Evolutionary conservation across 2,797 vertebrate species (phyloP).

Genomic region (Dendrocincla fuliginosa): DNA sequence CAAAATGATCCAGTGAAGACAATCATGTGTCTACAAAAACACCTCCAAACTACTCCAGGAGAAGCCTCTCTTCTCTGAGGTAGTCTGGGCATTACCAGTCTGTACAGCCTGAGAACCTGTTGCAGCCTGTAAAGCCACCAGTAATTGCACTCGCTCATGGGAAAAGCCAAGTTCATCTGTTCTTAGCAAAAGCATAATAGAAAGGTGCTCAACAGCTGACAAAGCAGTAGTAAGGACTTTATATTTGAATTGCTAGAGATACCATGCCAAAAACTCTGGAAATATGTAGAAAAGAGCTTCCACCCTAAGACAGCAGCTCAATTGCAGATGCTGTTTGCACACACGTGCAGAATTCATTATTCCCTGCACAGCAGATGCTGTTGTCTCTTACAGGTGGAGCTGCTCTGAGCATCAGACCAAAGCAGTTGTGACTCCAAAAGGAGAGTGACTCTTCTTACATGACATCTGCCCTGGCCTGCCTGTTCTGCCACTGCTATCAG

Average conservation of each 20-base stretch:
- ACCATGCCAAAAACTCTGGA: neutral
- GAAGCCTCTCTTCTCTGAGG: neutral
- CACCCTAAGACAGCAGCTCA: neutral
- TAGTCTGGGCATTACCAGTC: neutral
- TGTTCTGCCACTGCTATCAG: neutral
- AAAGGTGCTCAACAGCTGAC: neutral
- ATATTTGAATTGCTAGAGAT: neutral
- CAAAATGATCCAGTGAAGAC: neutral
- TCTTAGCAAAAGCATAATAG: neutral
- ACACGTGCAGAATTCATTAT: neutral
- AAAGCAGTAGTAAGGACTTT: neutral
- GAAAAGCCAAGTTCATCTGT: neutral
- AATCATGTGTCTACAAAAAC: neutral
- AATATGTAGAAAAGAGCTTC: neutral
- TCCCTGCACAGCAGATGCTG: neutral
- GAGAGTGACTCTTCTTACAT: neutral
- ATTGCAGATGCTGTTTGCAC: neutral
- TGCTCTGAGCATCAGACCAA: neutral
- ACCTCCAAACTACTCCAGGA: neutral
- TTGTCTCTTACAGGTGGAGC: neutral
- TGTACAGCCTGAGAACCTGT: neutral
- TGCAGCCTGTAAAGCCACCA: neutral
- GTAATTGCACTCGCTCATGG: neutral
- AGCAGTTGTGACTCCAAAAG: neutral
- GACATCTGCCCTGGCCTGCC: neutral